Evolutionary conservation across 2,797 vertebrate genomes (phyloP), one percentile per base, ranked within the genome.

Genomic region (Aplochiton taeniatus): DNA sequence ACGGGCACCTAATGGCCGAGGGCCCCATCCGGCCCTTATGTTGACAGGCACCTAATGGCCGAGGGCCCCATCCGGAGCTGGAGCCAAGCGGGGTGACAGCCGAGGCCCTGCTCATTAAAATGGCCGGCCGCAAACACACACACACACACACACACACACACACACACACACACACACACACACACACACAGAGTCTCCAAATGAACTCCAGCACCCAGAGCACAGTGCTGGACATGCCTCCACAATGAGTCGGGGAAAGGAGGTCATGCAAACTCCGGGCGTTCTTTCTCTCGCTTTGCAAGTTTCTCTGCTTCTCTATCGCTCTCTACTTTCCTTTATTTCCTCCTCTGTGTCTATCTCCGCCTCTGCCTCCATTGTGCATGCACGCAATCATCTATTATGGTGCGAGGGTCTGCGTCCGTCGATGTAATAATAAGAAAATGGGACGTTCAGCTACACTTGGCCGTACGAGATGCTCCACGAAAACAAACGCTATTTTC

Each of bases 11-110:
- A 83, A 83, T 77, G 63, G 62, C 55, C 61, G 66, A 59, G 63
- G 50, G 20, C 44, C 48, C 58, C 58, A 58, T 75, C 68, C 58
- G 68, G 75, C 69, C 83, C 61, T 74, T 72, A 74, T 68, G 65
- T 76, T 78, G 80, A 82, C 73, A 61, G 73, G 18, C 55, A 64
- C 69, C 75, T 79, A 83, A 83, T 77, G 63, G 62, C 55, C 61
- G 66, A 59, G 63, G 50, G 16, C 43, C 42, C 16, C 6, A n/a
- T 46, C 58, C 54, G 20, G 14, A 47, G 46, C 50, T 63, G 49
- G 52, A 51, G 13, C 8, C 20, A 4, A 10, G 45, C 57, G n/a
- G 50, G 13, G 13, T 53, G 66, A 76, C 61, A 66, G 61, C 58
- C 20, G 75, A 73, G 65, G 47, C 31, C 31, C 31, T 44, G 31